Conservation (phyloP, 2,888 invertebrate genomes). For the Micoletzkya japonica region DNA sequence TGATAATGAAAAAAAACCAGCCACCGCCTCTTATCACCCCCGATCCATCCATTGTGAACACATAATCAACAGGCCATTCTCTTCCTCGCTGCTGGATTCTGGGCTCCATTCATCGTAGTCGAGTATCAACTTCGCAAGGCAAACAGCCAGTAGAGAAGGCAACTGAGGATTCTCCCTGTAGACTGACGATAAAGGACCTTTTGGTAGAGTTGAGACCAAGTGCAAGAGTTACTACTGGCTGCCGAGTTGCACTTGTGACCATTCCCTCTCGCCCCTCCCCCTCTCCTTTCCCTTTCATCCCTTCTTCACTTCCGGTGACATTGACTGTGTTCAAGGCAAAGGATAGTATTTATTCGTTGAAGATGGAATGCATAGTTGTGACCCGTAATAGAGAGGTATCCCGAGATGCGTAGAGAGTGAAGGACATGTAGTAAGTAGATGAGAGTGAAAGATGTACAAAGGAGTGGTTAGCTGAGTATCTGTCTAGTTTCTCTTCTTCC, state of each 20-base stretch:
- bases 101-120: slow-evolving; percentile 55
- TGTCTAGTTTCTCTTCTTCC: slow-evolving; percentile 18
- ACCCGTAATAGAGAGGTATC: slow-evolving; percentile 1
- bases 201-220: neutral
- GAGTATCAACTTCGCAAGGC: slow-evolving; percentile 59
- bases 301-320: neutral
- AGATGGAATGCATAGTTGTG: slow-evolving; percentile 3
- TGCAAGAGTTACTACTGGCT: neutral
- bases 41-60: neutral
- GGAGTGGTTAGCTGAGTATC: neutral
- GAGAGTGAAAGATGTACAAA: neutral
- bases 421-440: neutral
- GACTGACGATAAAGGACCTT: no score
- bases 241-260: neutral
- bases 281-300: slow-evolving; percentile 15
- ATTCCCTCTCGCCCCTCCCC: neutral
- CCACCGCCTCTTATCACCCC: no score
- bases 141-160: slow-evolving; percentile 37
- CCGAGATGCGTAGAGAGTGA: neutral
- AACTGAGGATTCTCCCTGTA: neutral
- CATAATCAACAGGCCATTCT: slow-evolving; percentile 34
- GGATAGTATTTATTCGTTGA: neutral
- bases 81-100: slow-evolving; percentile 55
- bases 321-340: neutral
- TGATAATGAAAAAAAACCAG: no score